phyloP scores from a whole-genome alignment of 2,888 invertebrate species.

The Clostera curtula region DNA sequence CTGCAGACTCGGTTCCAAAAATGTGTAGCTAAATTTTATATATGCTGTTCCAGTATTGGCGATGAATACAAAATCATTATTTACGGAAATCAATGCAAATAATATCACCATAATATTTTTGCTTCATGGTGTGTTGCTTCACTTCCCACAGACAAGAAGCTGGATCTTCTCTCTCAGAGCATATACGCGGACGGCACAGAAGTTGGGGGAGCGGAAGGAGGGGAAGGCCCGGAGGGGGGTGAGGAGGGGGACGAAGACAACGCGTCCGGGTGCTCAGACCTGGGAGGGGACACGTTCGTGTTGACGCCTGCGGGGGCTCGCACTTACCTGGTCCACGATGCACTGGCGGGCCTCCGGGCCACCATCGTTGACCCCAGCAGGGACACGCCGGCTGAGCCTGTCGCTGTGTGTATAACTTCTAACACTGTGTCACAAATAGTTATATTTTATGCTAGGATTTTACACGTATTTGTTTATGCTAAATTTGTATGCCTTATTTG shows the following conservation, averaged over 20 bases:
- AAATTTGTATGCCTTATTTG: neutral
- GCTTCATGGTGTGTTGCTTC: too few relatives aligned
- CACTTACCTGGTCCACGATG: slow-evolving; percentile 51
- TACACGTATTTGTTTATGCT: too few relatives aligned
- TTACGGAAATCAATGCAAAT: too few relatives aligned
- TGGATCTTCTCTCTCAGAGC: slow-evolving; percentile 34
- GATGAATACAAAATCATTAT: too few relatives aligned
- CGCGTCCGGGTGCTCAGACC: slow-evolving; percentile 21
- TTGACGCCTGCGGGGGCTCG: slow-evolving; percentile 51
- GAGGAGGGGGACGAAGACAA: slow-evolving; percentile 29
- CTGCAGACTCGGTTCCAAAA: too few relatives aligned
- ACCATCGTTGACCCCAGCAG: slow-evolving; percentile 38
- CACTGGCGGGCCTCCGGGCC: slow-evolving; percentile 35
- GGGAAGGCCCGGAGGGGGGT: slow-evolving; percentile 36
- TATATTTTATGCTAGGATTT: too few relatives aligned
- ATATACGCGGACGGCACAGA: slow-evolving; percentile 24
- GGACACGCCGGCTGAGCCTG: slow-evolving; percentile 6
- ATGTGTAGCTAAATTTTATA: too few relatives aligned
- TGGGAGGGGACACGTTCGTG: slow-evolving; percentile 52
- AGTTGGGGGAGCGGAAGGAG: too few relatives aligned
- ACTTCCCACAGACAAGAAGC: slow-evolving; percentile 42
- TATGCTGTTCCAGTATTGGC: too few relatives aligned
- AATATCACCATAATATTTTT: too few relatives aligned
- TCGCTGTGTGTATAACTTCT: neutral
- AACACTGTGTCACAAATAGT: too few relatives aligned